A percentile compares a stretch with the other conserved stretches of the same genome.
phyloP scores from a whole-genome alignment of 37 sponge, comb jelly and placozoan genomes.

The Crambe crambe region DNA sequence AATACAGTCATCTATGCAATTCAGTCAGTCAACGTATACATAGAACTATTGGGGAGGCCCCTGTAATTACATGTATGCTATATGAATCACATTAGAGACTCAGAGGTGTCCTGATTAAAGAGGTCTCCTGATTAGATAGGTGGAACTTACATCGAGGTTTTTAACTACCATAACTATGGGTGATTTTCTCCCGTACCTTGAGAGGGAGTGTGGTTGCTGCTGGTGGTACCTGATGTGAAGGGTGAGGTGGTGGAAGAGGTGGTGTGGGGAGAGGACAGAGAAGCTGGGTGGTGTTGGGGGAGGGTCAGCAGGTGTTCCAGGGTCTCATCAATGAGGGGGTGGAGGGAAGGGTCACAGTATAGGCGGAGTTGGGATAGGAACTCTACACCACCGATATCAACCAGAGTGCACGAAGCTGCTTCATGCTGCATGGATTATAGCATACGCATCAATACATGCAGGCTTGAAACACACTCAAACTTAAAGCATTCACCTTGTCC shows the following conservation, averaged over 20 bases:
- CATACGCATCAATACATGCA: neutral
- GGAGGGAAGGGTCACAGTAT: slow-evolving; percentile 60
- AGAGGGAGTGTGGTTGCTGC: neutral
- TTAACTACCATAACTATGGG: no score
- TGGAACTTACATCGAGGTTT: no score
- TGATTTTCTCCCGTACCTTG: neutral
- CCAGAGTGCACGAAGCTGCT: slow-evolving; percentile 38
- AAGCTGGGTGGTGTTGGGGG: neutral
- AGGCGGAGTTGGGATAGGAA: slow-evolving; percentile 73
- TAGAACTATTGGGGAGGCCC: no score
- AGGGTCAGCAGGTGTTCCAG: slow-evolving; percentile 66
- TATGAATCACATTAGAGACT: no score
- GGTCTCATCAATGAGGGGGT: slow-evolving; percentile 56
- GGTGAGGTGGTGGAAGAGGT: neutral
- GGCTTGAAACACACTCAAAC: no score
- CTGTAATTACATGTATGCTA: no score
- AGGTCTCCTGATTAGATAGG: no score
- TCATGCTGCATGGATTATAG: slow-evolving; percentile 47
- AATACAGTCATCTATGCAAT: no score
- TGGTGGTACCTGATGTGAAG: neutral
- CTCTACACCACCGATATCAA: slow-evolving; percentile 71
- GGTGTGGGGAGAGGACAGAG: neutral
- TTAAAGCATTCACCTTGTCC: no score
- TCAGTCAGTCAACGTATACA: no score
- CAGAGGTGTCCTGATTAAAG: no score